These are phyloP conservation scores for Plusia festucae DNA, from an alignment of 2,888 invertebrate species.

Conservation along the genomic window DNA sequence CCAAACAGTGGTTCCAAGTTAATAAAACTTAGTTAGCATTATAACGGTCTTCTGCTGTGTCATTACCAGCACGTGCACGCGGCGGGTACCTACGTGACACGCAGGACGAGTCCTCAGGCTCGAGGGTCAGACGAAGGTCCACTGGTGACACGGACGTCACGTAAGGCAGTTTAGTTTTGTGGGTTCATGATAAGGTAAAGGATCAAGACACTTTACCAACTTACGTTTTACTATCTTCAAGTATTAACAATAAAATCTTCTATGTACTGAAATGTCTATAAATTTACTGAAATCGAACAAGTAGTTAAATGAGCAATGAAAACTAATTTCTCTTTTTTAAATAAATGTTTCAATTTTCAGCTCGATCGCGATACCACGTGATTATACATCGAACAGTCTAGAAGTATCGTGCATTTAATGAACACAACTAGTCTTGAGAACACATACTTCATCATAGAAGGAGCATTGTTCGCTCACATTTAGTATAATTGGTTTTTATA, in stretches of 20 bases:
- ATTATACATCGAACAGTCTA: slow-evolving; percentile 24
- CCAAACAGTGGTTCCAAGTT: too few relatives aligned
- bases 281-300: too few relatives aligned
- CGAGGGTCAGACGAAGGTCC: not conserved
- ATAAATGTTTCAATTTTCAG: not conserved
- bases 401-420: slow-evolving; percentile 7
- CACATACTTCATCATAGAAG: slow-evolving; percentile 2
- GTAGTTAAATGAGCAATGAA: too few relatives aligned
- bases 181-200: not conserved
- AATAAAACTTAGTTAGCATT: too few relatives aligned
- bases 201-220: not conserved
- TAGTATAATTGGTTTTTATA: slow-evolving; percentile 26
- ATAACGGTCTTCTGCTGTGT: too few relatives aligned
- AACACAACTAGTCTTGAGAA: not conserved
- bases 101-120: not conserved
- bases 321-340: too few relatives aligned
- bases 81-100: not conserved
- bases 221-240: not conserved
- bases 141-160: not conserved
- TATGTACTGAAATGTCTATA: too few relatives aligned
- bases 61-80: not conserved
- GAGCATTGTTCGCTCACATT: slow-evolving; percentile 6
- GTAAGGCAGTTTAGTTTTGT: not conserved
- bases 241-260: not conserved
- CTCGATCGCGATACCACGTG: not conserved